Base-by-base conservation (phyloP, 2,888 invertebrate species). In the Erebia epiphron region DNA sequence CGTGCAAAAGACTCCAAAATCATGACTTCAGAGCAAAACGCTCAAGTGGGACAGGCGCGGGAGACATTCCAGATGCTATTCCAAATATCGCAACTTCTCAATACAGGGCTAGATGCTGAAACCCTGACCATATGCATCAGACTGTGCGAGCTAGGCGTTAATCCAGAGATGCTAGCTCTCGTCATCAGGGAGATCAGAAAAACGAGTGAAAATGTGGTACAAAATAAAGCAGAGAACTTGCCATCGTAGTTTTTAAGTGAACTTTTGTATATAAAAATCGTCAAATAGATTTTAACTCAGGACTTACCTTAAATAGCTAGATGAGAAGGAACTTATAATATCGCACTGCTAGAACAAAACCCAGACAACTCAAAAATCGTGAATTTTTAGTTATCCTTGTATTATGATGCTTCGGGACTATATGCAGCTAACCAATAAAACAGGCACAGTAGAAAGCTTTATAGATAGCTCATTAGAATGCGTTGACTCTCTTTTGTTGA, bases 91-190 rank as follows among this genome's bases (percentile, higher is more conserved):
- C 95, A 95, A 78, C 90, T 98, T 18, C 89, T 98, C 8, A 95
- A 96, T 79, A 97, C 97, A 0, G 97, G 97, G 3, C 88, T 98
- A 58, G 97, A 97, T 83, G 92, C 95, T 1, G 96, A 97, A 79
- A 95, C 96, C 0, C 87, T 98, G 21, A 95, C 96, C 10, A 95
- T 96, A 72, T 97, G 97, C 84, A 95, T 97, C 26, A 93, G 96
- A 76, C 89, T 98, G 18, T 97, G 97, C 84, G 97, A 98, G 83
- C 94, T 95, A 74, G 98, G 98, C 5, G 96, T 97, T 0, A 96
- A 97, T 85, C 97, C 98, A 0, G 96, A 97, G 81, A 95, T 96
- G 0, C 87, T 98, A 66, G 97, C 97, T 8, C 94, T 94, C 26
- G 95, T 97, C 56, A 95, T 98, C 46, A 95, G 95, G 80, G 97